Conservation (phyloP, 2,113 vertebrate species). For the Aegotheles bennettii region DNA sequence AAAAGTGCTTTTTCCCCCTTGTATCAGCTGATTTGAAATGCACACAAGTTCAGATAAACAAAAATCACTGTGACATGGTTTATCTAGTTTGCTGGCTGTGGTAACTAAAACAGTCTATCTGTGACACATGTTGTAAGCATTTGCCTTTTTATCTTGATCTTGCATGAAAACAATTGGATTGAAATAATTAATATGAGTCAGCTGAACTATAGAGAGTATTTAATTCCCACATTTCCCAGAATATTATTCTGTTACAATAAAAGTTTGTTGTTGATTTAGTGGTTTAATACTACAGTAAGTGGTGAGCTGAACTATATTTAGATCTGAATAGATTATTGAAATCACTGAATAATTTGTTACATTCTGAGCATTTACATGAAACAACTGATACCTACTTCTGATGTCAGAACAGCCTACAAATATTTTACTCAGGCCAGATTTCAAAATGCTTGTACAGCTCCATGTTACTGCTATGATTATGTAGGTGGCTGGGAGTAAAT, state of each 20-base stretch:
- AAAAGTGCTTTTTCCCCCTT: slow-evolving; percentile 48
- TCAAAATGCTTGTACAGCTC: background rate
- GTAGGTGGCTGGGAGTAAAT: background rate
- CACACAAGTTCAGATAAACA: slow-evolving; percentile 50
- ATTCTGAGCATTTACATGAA: background rate
- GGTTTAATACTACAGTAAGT: background rate
- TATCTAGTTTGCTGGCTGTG: slow-evolving; percentile 46
- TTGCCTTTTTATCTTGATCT: background rate
- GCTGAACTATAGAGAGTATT: background rate
- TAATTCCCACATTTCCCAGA: background rate
- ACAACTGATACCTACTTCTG: background rate
- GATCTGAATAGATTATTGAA: background rate
- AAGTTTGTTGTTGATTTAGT: background rate
- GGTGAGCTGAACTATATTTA: background rate
- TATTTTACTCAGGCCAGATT: background rate
- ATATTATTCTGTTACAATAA: background rate
- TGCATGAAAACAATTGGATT: background rate
- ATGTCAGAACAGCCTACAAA: background rate
- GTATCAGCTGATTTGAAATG: slow-evolving; percentile 66
- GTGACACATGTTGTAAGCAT: background rate
- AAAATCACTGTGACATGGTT: slow-evolving; percentile 49
- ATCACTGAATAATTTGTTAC: background rate
- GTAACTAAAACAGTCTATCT: background rate
- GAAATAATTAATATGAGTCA: background rate
- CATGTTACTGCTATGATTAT: background rate